phyloP scores from a whole-genome alignment of 2,888 invertebrate genomes.

The Panorpa germanica region DNA sequence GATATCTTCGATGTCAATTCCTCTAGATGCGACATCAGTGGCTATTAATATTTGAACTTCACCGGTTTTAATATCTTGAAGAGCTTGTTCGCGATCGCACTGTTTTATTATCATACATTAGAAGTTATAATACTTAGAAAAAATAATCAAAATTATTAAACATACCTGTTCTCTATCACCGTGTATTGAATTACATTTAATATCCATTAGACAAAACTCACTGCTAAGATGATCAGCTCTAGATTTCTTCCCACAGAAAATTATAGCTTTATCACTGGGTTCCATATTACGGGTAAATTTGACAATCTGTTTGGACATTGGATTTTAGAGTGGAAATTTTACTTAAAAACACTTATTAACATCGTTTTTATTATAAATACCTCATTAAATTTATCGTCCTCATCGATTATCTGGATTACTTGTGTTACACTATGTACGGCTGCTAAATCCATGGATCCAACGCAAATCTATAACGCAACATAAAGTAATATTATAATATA shows the following conservation, averaged over 20 bases:
- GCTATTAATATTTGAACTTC: conserved; percentile 70
- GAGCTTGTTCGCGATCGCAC: conserved; percentile 56
- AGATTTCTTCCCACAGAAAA: conserved; percentile 78
- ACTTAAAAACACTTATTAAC: conserved; percentile 1
- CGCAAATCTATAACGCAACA: too few relatives aligned
- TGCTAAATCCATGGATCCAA: conserved; percentile 74
- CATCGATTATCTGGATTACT: conserved; percentile 51
- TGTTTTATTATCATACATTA: conserved; percentile 16
- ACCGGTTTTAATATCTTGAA: conserved; percentile 66
- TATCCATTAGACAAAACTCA: conserved; percentile 50
- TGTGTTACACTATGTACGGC: conserved; percentile 81
- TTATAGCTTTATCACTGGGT: conserved; percentile 64
- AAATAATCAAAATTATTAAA: neutral
- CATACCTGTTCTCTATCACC: conserved; percentile 63
- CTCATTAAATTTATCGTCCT: conserved; percentile 42
- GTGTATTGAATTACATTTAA: conserved; percentile 65
- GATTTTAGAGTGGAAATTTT: neutral
- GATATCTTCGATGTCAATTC: conserved; percentile 78
- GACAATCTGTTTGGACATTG: conserved; percentile 31
- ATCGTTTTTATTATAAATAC: conserved; percentile 20
- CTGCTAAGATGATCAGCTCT: conserved; percentile 68
- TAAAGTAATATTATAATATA: too few relatives aligned
- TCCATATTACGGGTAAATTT: conserved; percentile 52
- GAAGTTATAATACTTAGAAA: too few relatives aligned
- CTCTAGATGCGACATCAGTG: conserved; percentile 89